Percentiles rank a stretch among this genome's conserved stretches.
Evolutionary conservation across 2,888 invertebrate species (phyloP).

Genomic region (Caenorhabditis virilis): DNA sequence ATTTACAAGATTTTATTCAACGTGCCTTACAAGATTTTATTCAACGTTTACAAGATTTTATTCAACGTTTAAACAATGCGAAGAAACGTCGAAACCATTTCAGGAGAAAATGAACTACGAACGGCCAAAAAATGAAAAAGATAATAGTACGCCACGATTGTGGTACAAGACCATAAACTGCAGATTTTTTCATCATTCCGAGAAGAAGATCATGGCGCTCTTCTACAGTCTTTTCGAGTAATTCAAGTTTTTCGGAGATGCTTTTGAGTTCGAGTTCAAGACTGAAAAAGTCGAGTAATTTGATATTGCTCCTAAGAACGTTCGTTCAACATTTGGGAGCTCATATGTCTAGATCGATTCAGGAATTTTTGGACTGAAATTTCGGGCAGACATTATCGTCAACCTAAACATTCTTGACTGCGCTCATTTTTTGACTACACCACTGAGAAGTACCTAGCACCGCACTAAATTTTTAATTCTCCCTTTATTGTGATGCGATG

Average conservation of each 20-base stretch:
- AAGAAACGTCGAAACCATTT: slow-evolving; percentile 37
- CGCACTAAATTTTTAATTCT: too few species aligned
- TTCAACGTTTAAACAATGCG: slow-evolving; percentile 4
- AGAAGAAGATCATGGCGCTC: slow-evolving; percentile 30
- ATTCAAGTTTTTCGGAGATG: slow-evolving; percentile 37
- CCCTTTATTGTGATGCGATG: too few species aligned
- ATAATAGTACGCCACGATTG: slow-evolving; percentile 31
- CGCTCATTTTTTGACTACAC: too few species aligned
- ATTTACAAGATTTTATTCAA: too few species aligned
- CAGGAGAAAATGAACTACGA: slow-evolving; percentile 36
- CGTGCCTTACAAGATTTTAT: too few species aligned
- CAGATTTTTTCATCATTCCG: slow-evolving; percentile 38
- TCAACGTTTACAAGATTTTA: too few species aligned
- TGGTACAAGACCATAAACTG: slow-evolving; percentile 41
- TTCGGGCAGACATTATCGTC: too few species aligned
- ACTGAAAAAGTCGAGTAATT: slow-evolving; percentile 6
- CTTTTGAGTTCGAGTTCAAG: slow-evolving; percentile 33
- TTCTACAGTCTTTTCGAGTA: slow-evolving; percentile 36
- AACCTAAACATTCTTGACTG: too few species aligned
- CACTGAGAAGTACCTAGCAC: too few species aligned
- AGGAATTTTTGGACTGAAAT: too few species aligned
- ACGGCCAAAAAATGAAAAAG: slow-evolving; percentile 47
- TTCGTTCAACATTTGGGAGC: too few species aligned
- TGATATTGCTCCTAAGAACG: background rate
- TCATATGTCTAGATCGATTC: too few species aligned